These are phyloP conservation scores for Anthonomus grandis DNA, from an alignment of 1,140 invertebrate genomes.

Conservation along the genomic window DNA sequence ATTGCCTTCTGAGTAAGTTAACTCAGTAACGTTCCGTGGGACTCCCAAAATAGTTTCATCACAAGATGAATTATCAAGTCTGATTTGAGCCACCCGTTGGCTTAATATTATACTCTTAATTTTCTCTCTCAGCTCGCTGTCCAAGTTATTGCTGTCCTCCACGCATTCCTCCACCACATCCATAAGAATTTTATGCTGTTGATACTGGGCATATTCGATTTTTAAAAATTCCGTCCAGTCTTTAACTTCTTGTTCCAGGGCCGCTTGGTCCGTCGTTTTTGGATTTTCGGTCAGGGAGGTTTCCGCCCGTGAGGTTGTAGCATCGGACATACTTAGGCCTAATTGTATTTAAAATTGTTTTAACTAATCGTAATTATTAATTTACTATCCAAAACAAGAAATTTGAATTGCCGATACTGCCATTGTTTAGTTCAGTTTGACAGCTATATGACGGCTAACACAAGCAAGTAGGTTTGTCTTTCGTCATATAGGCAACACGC, in stretches of 20 bases:
- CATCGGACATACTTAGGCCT: too few relatives aligned
- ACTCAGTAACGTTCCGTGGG: slow-evolving; percentile 6
- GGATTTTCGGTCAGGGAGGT: too few relatives aligned
- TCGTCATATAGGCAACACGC: too few relatives aligned
- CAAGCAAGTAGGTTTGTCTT: too few relatives aligned
- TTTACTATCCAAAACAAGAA: too few relatives aligned
- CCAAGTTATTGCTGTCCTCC: slow-evolving; percentile 14
- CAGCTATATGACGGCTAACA: too few relatives aligned
- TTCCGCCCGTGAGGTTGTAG: too few relatives aligned
- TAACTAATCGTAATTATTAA: too few relatives aligned
- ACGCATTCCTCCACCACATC: slow-evolving; percentile 25
- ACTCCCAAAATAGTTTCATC: slow-evolving; percentile 22
- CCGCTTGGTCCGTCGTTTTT: too few relatives aligned
- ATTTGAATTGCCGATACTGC: too few relatives aligned
- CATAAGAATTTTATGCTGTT: slow-evolving; percentile 30
- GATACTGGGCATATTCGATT: slow-evolving; percentile 24
- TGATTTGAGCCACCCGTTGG: slow-evolving; percentile 13
- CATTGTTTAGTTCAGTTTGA: too few relatives aligned
- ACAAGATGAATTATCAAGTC: slow-evolving; percentile 10
- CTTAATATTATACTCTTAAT: slow-evolving; percentile 25
- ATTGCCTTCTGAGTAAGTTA: slow-evolving; percentile 28
- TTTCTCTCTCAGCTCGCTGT: slow-evolving; percentile 23
- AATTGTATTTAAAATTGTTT: too few relatives aligned
- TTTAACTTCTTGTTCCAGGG: slow-evolving; percentile 29
- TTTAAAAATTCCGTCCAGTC: slow-evolving; percentile 25